Evolutionary conservation across 2,888 invertebrate species (phyloP).

Genomic region (Mystacides longicornis): DNA sequence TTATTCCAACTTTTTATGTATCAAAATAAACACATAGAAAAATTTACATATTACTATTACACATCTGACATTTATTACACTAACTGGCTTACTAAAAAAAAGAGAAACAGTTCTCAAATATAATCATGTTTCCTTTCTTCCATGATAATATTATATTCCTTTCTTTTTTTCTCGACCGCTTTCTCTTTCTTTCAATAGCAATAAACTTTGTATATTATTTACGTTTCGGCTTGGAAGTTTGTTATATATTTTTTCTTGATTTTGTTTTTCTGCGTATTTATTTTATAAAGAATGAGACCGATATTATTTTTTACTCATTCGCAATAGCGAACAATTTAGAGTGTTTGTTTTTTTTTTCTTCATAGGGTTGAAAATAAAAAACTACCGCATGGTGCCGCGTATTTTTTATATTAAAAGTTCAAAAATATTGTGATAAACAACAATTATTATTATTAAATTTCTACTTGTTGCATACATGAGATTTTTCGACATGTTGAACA

Average conservation of each 20-base stretch:
- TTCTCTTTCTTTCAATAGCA: neutral
- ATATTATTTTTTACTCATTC: too few relatives aligned
- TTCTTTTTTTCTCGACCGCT: neutral
- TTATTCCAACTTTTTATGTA: neutral
- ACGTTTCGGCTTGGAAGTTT: neutral
- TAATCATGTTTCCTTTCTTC: neutral
- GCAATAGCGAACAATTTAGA: too few relatives aligned
- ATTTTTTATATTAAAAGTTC: too few relatives aligned
- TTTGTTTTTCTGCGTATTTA: too few relatives aligned
- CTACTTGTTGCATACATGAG: too few relatives aligned
- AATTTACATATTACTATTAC: neutral
- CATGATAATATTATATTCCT: neutral
- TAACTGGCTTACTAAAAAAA: neutral
- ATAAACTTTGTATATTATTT: neutral
- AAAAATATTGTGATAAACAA: too few relatives aligned
- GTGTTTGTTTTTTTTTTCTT: too few relatives aligned
- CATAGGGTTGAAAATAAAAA: too few relatives aligned
- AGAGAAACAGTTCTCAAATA: neutral
- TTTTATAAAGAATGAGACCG: too few relatives aligned
- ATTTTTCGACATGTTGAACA: too few relatives aligned
- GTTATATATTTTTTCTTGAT: neutral
- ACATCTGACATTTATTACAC: constrained; percentile 1
- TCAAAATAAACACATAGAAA: neutral
- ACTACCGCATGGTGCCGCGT: too few relatives aligned
- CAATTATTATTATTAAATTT: too few relatives aligned